A percentile compares a stretch with the other conserved stretches of the same genome.
These are phyloP conservation scores for Mesoligia furuncula DNA, from an alignment of 2,888 invertebrate species.

Conservation along the genomic window DNA sequence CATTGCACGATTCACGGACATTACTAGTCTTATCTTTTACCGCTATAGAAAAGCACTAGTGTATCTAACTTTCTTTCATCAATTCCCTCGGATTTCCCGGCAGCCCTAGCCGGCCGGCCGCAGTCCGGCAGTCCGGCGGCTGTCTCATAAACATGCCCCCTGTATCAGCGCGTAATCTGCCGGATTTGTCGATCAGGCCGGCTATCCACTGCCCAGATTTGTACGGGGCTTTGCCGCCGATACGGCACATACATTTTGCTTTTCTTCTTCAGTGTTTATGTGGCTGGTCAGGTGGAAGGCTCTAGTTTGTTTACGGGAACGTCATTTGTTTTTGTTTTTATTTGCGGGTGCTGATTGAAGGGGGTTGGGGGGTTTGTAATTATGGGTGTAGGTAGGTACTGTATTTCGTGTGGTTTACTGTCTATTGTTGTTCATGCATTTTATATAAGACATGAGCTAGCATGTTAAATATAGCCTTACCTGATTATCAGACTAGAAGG, in stretches of 20 bases:
- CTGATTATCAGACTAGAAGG: not conserved
- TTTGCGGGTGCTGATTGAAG: constrained; percentile 32
- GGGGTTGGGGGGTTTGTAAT: constrained; percentile 6
- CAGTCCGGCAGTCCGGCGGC: constrained; percentile 79
- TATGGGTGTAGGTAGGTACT: not conserved
- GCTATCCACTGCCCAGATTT: constrained; percentile 89
- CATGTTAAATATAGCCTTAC: no score
- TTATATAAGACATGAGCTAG: not conserved
- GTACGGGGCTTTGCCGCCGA: constrained; percentile 88
- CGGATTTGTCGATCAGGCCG: constrained; percentile 90
- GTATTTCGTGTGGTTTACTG: not conserved
- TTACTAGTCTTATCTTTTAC: not conserved
- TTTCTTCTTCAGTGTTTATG: constrained; percentile 88
- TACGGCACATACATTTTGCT: constrained; percentile 88
- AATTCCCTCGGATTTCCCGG: constrained; percentile 7
- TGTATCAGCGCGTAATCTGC: constrained; percentile 90
- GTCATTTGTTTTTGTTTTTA: constrained; percentile 58
- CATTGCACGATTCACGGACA: not conserved
- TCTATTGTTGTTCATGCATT: not conserved
- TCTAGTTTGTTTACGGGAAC: constrained; percentile 73
- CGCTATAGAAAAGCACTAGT: not conserved
- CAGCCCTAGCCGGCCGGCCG: constrained; percentile 78
- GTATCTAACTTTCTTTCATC: not conserved
- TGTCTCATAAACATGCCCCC: constrained; percentile 89
- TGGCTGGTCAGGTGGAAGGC: constrained; percentile 80